Percentiles rank a stretch among this genome's conserved stretches.
Evolutionary conservation across 1,140 invertebrate species (phyloP).

Genomic region (Teleopsis dalmanni): DNA sequence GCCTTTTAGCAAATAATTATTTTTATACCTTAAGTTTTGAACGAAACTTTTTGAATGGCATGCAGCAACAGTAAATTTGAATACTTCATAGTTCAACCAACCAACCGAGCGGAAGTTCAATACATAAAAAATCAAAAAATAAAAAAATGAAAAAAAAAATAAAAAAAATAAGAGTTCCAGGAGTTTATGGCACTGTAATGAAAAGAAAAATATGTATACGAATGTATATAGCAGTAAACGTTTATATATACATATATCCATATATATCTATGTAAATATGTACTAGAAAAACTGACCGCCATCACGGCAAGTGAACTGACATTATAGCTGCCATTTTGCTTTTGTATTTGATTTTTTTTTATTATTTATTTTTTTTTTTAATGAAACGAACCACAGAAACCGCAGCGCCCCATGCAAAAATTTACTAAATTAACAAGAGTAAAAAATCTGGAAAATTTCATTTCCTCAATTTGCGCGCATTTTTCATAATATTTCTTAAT

Average conservation of each 20-base stretch:
- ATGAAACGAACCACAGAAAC: too few species aligned
- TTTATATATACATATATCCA: neutral
- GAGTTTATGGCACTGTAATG: neutral
- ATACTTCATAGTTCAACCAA: constrained; percentile 6
- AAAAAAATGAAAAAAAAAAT: constrained; percentile 8
- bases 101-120: constrained; percentile 10
- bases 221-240: neutral
- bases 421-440: constrained; percentile 1
- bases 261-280: neutral
- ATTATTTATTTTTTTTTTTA: too few species aligned
- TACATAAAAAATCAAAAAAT: too few species aligned
- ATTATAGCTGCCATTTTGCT: too few species aligned
- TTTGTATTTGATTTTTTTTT: too few species aligned
- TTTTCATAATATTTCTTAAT: constrained; percentile 11
- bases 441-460: constrained; percentile 4
- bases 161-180: constrained; percentile 7
- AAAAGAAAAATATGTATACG: neutral
- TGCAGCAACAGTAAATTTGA: constrained; percentile 1
- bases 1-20: constrained; percentile 1
- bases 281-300: too few species aligned
- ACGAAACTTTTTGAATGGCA: neutral
- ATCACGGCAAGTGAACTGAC: too few species aligned
- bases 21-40: neutral
- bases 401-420: too few species aligned
- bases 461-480: constrained; percentile 10